These are phyloP conservation scores for Tethea ocularis DNA, from an alignment of 2,888 invertebrate species.

Conservation along the genomic window DNA sequence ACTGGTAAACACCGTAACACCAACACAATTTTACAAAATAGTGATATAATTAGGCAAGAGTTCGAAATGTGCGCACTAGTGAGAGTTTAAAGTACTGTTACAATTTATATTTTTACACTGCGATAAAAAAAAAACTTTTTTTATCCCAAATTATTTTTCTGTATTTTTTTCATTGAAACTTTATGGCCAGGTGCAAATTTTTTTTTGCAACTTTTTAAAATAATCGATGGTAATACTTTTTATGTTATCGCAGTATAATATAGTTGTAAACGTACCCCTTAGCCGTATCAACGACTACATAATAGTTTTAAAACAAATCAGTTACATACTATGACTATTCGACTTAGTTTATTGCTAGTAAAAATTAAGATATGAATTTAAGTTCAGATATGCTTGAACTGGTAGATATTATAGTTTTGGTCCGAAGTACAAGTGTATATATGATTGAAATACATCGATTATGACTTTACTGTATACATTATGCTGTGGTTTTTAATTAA, in stretches of 20 bases:
- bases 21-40: slow-evolving; percentile 36
- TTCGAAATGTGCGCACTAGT: slow-evolving; percentile 43
- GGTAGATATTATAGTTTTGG: slow-evolving; percentile 67
- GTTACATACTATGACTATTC: slow-evolving; percentile 45
- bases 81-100: slow-evolving; percentile 14
- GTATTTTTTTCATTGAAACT: no score
- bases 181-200: no score
- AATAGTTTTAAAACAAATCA: slow-evolving; percentile 33
- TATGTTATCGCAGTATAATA: not conserved
- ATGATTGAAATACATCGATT: slow-evolving; percentile 23
- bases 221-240: no score
- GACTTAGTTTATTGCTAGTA: slow-evolving; percentile 66
- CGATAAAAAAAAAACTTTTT: not conserved
- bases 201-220: no score
- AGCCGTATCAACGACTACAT: not conserved
- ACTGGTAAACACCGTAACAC: slow-evolving; percentile 43
- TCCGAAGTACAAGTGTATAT: slow-evolving; percentile 53
- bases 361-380: slow-evolving; percentile 69
- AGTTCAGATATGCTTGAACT: slow-evolving; percentile 74
- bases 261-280: not conserved
- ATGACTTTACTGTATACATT: not conserved
- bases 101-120: slow-evolving; percentile 13
- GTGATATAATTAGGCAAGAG: slow-evolving; percentile 58
- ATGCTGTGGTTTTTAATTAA: no score
- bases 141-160: no score